Percentiles rank a stretch among this genome's conserved stretches.
phyloP scores from a whole-genome alignment of 2,888 invertebrate species.

The Cacoxenus indagator region DNA sequence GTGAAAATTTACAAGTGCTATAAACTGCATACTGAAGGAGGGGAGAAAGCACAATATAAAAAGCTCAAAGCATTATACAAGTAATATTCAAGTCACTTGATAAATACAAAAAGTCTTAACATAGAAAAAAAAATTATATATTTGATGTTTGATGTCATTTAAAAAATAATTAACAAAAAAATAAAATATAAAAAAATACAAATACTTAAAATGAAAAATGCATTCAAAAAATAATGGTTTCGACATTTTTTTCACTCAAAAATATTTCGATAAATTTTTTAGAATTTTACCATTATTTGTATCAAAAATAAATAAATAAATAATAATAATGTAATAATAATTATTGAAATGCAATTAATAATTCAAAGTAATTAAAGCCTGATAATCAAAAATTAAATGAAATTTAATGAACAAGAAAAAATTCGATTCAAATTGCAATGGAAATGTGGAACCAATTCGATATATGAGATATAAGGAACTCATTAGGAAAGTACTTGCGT shows the following conservation, averaged over 20 bases:
- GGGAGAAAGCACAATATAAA: not conserved
- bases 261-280: not conserved
- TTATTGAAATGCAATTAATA: not conserved
- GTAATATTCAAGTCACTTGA: not conserved
- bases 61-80: conserved; percentile 34
- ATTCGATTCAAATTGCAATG: not conserved
- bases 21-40: conserved; percentile 71
- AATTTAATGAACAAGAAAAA: conserved; percentile 50
- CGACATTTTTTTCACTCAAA: not conserved
- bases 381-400: conserved; percentile 68
- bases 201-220: not conserved
- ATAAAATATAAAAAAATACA: not conserved
- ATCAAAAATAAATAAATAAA: not conserved
- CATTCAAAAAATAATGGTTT: not conserved
- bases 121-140: not conserved
- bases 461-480: not conserved
- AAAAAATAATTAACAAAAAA: not conserved
- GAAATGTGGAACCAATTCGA: conserved; percentile 4
- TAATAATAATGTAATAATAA: not conserved
- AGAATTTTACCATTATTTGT: not conserved
- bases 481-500: no score
- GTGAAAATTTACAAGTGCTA: conserved; percentile 89
- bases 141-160: not conserved
- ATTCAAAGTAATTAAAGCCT: conserved; percentile 50
- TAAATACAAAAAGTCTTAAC: not conserved